phyloP scores from a whole-genome alignment of 2,888 invertebrate genomes.

The Cenopis cana region DNA sequence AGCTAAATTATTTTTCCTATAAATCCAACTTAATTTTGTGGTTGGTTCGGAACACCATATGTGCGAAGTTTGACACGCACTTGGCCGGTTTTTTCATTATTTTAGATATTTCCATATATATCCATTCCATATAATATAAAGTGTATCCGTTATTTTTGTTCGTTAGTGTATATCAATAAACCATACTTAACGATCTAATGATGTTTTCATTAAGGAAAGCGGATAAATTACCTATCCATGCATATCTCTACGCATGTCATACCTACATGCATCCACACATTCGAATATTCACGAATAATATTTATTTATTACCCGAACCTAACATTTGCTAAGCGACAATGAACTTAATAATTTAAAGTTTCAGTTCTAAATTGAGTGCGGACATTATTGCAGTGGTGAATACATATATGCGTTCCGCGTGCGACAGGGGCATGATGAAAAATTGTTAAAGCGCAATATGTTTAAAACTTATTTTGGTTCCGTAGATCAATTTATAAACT shows the following conservation, averaged over 20 bases:
- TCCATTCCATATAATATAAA: too few relatives aligned
- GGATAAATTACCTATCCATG: constrained; percentile 56
- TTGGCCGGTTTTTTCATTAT: too few relatives aligned
- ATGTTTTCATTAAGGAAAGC: constrained; percentile 55
- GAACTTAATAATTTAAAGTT: background rate
- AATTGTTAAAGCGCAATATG: constrained; percentile 10
- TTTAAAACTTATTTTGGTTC: constrained; percentile 13
- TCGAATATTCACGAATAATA: constrained; percentile 31
- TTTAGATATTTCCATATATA: too few relatives aligned
- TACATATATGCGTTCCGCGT: constrained; percentile 49
- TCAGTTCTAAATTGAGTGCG: constrained; percentile 6
- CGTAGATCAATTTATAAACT: too few relatives aligned
- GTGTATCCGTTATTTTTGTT: too few relatives aligned
- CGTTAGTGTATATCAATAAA: background rate
- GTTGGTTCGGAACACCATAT: too few relatives aligned
- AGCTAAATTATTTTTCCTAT: too few relatives aligned
- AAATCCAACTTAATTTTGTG: too few relatives aligned
- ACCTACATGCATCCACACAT: constrained; percentile 28
- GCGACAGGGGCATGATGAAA: constrained; percentile 41
- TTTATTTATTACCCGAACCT: constrained; percentile 18
- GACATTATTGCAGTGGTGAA: background rate
- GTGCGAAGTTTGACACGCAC: too few relatives aligned
- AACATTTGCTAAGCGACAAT: background rate
- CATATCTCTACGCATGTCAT: constrained; percentile 51
- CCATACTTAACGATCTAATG: background rate